These are phyloP conservation scores for Raja brachyura DNA, from an alignment of 2,113 vertebrate species.

Conservation along the genomic window DNA sequence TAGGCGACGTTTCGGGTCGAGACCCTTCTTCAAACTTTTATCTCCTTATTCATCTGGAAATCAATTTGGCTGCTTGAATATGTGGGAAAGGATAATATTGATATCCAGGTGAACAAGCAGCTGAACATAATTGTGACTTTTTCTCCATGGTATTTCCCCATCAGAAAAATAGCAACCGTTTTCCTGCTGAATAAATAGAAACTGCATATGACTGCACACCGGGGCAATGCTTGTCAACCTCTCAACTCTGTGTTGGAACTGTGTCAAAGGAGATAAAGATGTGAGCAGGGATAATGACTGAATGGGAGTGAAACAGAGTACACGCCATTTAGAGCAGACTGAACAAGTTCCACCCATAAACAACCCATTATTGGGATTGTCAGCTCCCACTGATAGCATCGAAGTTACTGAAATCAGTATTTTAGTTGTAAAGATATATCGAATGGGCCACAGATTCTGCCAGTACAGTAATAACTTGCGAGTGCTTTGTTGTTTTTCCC, in stretches of 20 bases:
- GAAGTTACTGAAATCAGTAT: conserved; percentile 8
- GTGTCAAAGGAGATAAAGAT: conserved; percentile 30
- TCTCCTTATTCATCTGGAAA: no score
- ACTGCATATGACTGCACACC: not conserved
- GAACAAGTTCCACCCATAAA: conserved; percentile 32
- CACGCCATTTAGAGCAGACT: conserved; percentile 19
- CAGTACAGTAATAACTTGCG: not conserved
- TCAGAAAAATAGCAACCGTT: no score
- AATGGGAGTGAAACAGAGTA: conserved; percentile 7
- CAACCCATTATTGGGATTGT: conserved; percentile 33
- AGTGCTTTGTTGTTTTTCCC: not conserved
- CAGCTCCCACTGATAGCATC: conserved; percentile 23
- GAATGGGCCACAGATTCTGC: not conserved
- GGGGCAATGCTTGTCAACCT: not conserved
- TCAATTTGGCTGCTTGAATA: no score
- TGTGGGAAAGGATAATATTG: no score
- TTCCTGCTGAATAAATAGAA: not conserved
- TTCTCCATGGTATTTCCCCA: no score
- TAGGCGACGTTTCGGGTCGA: no score
- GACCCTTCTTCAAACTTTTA: no score
- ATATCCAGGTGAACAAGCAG: no score
- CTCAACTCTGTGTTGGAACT: not conserved
- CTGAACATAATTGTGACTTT: no score
- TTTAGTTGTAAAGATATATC: conserved; percentile 5
- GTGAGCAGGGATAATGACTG: conserved; percentile 26